Conservation (phyloP, 2,888 invertebrate species). For the Acholoe squamosa region DNA sequence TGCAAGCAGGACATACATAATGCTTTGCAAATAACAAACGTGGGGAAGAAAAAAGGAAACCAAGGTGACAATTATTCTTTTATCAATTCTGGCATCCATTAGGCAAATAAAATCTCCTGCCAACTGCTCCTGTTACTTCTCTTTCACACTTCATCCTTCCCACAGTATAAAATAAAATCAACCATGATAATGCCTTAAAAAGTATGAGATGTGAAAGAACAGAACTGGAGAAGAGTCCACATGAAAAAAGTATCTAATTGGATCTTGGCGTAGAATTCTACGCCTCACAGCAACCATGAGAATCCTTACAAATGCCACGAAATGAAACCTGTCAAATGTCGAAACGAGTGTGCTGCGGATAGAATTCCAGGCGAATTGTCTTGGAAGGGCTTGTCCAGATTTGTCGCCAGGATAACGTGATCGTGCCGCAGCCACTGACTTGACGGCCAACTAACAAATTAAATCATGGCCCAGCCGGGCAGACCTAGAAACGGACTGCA, state of each 20-base stretch:
- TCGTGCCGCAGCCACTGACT: neutral
- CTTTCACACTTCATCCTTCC: too few relatives aligned
- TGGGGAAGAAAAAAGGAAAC: too few relatives aligned
- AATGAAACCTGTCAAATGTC: constrained; percentile 29
- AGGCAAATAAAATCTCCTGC: too few relatives aligned
- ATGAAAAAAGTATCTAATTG: neutral
- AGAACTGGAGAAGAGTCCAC: neutral
- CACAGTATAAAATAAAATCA: too few relatives aligned
- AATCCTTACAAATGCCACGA: neutral
- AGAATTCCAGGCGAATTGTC: constrained; percentile 11
- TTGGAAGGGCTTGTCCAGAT: constrained; percentile 24
- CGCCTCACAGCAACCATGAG: neutral
- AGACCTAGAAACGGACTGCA: neutral
- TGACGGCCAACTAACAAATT: constrained; percentile 44
- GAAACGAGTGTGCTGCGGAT: neutral
- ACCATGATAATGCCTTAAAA: neutral
- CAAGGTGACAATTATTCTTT: too few relatives aligned
- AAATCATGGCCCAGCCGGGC: neutral
- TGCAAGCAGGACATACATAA: too few relatives aligned
- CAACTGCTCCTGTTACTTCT: too few relatives aligned
- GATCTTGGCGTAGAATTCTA: neutral
- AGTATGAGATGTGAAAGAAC: neutral
- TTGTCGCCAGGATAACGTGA: constrained; percentile 40
- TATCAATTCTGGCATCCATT: too few relatives aligned
- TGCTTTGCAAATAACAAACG: too few relatives aligned